Evolutionary conservation across 2,797 vertebrate genomes (phyloP).

Genomic region (Ibycter americanus): DNA sequence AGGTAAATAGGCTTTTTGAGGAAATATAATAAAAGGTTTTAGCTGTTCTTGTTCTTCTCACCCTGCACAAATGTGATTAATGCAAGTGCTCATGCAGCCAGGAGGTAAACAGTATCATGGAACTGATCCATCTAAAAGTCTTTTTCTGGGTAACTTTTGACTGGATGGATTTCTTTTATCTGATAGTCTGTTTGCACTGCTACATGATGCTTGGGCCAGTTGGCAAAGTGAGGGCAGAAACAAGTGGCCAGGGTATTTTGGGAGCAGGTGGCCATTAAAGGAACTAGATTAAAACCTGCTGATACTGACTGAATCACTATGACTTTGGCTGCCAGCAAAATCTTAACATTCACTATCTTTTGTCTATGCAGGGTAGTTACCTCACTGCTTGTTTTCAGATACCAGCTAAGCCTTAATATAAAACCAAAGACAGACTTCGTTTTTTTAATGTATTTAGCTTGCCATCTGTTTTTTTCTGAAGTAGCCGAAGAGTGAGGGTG

Average conservation of each 20-base stretch:
- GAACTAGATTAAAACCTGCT: conserved; percentile 19
- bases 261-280: conserved; percentile 48
- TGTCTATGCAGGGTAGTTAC: neutral
- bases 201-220: neutral
- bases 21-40: neutral
- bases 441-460: neutral
- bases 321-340: neutral
- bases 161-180: neutral
- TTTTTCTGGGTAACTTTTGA: neutral
- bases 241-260: neutral
- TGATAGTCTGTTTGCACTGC: neutral
- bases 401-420: neutral
- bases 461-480: neutral
- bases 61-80: neutral
- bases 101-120: neutral
- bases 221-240: neutral
- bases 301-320: neutral
- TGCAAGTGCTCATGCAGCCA: neutral
- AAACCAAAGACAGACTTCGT: neutral
- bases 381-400: neutral
- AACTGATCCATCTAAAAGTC: neutral
- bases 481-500: rapidly evolving
- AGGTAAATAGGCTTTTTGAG: neutral
- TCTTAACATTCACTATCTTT: neutral
- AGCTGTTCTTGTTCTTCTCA: neutral